Evolutionary conservation across 2,888 invertebrate species (phyloP).

Genomic region (Xestia sexstrigata): DNA sequence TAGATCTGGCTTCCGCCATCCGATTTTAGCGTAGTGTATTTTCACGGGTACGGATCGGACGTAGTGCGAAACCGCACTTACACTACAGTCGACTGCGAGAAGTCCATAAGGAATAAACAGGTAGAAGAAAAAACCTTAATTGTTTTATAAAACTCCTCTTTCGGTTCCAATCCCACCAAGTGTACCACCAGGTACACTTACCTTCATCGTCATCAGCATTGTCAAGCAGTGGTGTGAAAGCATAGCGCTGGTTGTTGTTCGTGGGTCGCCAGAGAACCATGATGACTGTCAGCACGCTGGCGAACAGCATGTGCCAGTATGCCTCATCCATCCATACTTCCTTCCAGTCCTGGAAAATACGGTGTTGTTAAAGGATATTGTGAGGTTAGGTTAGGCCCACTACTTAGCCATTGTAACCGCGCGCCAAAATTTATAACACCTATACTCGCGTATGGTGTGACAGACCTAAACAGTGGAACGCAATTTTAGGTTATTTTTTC

Average conservation of each 20-base stretch:
- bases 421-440: background rate
- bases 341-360: conserved; percentile 94
- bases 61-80: background rate
- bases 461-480: background rate
- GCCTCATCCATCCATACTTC: conserved; percentile 98
- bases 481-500: background rate
- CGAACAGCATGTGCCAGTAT: conserved; percentile 98
- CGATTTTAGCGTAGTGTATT: no score
- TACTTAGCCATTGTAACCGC: background rate
- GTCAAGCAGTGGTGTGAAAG: conserved; percentile 98
- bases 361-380: background rate
- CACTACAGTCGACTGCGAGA: background rate
- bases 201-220: conserved; percentile 95
- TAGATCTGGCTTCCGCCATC: no score
- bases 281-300: conserved; percentile 96
- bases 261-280: conserved; percentile 99
- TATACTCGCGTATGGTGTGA: background rate
- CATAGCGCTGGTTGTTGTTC: conserved; percentile 98
- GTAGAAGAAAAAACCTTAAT: background rate
- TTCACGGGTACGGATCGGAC: no score
- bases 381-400: background rate
- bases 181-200: conserved; percentile 42
- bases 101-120: background rate
- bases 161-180: background rate
- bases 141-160: background rate